Conservation (phyloP, 2,888 invertebrate species). For the Dicycla oo region DNA sequence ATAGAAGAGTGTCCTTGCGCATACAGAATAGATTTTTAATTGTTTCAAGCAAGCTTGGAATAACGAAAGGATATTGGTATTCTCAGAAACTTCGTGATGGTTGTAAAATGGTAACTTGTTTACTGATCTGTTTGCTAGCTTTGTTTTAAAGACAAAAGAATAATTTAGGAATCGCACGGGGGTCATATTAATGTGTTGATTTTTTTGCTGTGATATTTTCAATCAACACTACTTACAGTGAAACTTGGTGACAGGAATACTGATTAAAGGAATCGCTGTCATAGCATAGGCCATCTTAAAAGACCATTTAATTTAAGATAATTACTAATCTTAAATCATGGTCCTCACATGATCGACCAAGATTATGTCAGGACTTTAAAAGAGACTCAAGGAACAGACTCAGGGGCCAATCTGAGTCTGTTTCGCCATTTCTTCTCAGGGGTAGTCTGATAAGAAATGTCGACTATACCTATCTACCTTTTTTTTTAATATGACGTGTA, state of each 20-base stretch:
- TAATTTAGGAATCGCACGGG: slow-evolving; percentile 62
- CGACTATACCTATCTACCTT: too few species aligned
- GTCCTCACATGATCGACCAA: too few species aligned
- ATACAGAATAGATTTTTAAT: slow-evolving; percentile 87
- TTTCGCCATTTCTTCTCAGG: too few species aligned
- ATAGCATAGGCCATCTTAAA: too few species aligned
- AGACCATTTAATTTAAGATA: too few species aligned
- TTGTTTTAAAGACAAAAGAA: slow-evolving; percentile 68
- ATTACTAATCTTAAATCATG: too few species aligned
- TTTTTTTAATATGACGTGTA: too few species aligned
- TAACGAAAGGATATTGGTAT: slow-evolving; percentile 81
- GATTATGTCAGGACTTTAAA: too few species aligned
- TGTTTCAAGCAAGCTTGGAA: slow-evolving; percentile 77
- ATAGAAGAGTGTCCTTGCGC: slow-evolving; percentile 75
- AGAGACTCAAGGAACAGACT: too few species aligned
- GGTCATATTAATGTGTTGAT: slow-evolving; percentile 56
- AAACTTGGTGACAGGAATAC: slow-evolving; percentile 8
- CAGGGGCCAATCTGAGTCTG: too few species aligned
- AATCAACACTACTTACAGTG: slow-evolving; percentile 15
- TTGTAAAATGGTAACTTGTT: slow-evolving; percentile 71
- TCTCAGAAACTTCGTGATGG: slow-evolving; percentile 75
- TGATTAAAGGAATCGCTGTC: neutral
- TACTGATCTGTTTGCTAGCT: slow-evolving; percentile 68
- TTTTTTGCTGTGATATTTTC: slow-evolving; percentile 41
- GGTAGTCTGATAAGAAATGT: too few species aligned